These are phyloP conservation scores for Chiridota heheva DNA, from an alignment of 35 echinoderm and acorn worm species.

Conservation along the genomic window DNA sequence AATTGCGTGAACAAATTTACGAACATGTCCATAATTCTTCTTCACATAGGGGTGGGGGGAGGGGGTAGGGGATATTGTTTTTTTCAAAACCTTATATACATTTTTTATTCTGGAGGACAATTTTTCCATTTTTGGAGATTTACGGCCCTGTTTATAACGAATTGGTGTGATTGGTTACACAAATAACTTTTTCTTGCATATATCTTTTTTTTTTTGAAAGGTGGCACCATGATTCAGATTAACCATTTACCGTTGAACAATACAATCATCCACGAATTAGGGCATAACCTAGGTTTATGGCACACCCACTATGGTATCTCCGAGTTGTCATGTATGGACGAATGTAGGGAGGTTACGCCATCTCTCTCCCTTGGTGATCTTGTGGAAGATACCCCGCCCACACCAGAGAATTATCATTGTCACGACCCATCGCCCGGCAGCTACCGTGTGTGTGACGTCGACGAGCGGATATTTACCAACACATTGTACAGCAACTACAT, in stretches of 20 bases:
- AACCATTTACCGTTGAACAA: slow-evolving; percentile 28
- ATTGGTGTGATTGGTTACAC: too few relatives aligned
- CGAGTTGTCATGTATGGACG: slow-evolving; percentile 62
- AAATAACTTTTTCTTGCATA: not conserved
- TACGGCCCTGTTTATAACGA: too few relatives aligned
- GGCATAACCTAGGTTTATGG: slow-evolving; percentile 82
- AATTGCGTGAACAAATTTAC: too few relatives aligned
- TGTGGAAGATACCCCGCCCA: slow-evolving; percentile 90
- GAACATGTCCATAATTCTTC: too few relatives aligned
- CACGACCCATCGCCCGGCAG: slow-evolving; percentile 48
- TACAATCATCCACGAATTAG: slow-evolving; percentile 80
- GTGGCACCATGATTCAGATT: slow-evolving; percentile 65
- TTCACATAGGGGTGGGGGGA: too few relatives aligned
- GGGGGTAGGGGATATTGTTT: too few relatives aligned
- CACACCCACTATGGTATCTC: slow-evolving; percentile 79
- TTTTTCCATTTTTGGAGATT: too few relatives aligned
- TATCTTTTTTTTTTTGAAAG: slow-evolving; percentile 18
- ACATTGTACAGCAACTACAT: slow-evolving; percentile 92
- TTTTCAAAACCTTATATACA: too few relatives aligned
- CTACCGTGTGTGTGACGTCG: slow-evolving; percentile 39
- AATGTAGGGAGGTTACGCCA: slow-evolving; percentile 62
- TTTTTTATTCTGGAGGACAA: too few relatives aligned
- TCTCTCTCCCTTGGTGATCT: slow-evolving; percentile 75
- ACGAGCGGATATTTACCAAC: slow-evolving; percentile 36
- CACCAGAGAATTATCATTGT: slow-evolving; percentile 70